Conservation (phyloP, 2,888 invertebrate genomes). For the Drosophila fungiperda region DNA sequence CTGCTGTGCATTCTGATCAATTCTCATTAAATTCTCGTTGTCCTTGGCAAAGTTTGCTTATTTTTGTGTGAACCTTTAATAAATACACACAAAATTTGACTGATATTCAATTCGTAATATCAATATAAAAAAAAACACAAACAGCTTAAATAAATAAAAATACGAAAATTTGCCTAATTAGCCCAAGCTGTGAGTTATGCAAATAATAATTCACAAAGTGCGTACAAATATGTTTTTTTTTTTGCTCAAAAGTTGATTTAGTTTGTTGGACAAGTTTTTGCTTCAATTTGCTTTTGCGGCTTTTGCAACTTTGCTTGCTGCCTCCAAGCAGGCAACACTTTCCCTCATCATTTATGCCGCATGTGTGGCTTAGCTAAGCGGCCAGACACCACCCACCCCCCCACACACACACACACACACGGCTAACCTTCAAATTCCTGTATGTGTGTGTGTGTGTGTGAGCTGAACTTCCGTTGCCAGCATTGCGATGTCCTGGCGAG, state of each 20-base stretch:
- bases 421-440: slow-evolving; percentile 44
- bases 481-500: slow-evolving; percentile 37
- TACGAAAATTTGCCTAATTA: not conserved
- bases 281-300: not conserved
- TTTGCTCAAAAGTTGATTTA: not conserved
- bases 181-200: not conserved
- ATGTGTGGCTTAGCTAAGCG: slow-evolving; percentile 33
- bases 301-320: not conserved
- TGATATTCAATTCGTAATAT: not conserved
- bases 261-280: not conserved
- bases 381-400: slow-evolving; percentile 29
- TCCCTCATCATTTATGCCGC: slow-evolving; percentile 36
- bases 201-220: not conserved
- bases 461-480: slow-evolving; percentile 56
- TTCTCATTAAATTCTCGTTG: not conserved
- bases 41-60: not conserved
- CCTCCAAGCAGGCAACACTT: slow-evolving; percentile 44
- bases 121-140: not conserved
- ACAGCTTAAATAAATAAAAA: not conserved
- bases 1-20: not conserved
- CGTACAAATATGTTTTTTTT: not conserved
- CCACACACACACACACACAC: not conserved
- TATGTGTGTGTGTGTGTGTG: slow-evolving; percentile 24
- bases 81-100: not conserved
- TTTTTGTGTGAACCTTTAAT: not conserved